phyloP scores from a whole-genome alignment of 1,140 invertebrate species.

The Rhopalosiphum padi region DNA sequence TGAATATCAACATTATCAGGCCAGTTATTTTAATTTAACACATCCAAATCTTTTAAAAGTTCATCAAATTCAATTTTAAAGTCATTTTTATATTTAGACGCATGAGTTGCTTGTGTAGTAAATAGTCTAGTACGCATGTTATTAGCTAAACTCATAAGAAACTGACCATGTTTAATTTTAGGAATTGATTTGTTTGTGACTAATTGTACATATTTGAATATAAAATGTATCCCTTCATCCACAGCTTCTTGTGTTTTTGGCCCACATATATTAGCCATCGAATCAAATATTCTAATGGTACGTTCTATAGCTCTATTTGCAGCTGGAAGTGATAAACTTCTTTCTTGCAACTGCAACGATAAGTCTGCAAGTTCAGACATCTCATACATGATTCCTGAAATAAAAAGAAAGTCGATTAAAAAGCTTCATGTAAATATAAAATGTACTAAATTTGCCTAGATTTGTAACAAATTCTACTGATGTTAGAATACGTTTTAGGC shows the following conservation, averaged over 20 bases:
- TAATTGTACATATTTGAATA: background rate
- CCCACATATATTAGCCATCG: background rate
- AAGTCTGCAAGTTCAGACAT: background rate
- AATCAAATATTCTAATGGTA: background rate
- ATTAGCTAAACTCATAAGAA: background rate
- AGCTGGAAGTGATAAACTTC: slow-evolving; percentile 20
- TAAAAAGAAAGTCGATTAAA: background rate
- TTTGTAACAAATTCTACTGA: slow-evolving; percentile 6
- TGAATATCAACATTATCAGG: no score
- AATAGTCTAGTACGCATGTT: background rate
- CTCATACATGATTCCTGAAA: background rate
- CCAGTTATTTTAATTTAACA: no score
- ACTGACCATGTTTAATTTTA: slow-evolving; percentile 6
- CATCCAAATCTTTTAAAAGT: no score
- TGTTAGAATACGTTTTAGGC: slow-evolving; percentile 6
- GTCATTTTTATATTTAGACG: background rate
- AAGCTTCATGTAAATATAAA: background rate
- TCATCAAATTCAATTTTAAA: background rate
- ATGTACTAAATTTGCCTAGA: background rate
- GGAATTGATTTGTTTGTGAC: background rate
- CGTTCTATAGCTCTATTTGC: slow-evolving; percentile 2
- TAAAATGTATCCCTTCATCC: background rate
- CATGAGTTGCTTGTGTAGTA: background rate
- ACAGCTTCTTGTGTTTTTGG: background rate
- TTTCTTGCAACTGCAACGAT: background rate